A percentile compares a stretch with the other conserved stretches of the same genome.
These are phyloP conservation scores for Stenoptilia bipunctidactyla DNA, from an alignment of 2,888 invertebrate species.

Conservation along the genomic window DNA sequence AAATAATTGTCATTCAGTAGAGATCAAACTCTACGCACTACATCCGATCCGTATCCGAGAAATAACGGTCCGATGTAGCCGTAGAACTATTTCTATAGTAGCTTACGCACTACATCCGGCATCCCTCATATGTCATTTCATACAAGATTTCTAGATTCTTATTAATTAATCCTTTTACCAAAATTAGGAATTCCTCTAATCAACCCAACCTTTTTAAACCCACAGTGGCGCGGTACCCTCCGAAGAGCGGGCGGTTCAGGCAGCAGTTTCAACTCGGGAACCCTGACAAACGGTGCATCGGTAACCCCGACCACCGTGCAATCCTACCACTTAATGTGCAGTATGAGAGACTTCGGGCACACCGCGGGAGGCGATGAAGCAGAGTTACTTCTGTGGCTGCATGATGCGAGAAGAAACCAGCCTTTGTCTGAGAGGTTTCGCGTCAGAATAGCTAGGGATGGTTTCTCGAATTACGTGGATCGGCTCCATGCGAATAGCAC, in stretches of 20 bases:
- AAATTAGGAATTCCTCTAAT: too few relatives aligned
- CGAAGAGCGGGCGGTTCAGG: conserved; percentile 58
- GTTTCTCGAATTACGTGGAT: conserved; percentile 90
- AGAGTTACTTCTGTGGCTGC: conserved; percentile 88
- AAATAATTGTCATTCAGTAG: too few relatives aligned
- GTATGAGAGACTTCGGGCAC: conserved; percentile 77
- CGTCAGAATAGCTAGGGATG: conserved; percentile 89
- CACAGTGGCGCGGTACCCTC: conserved; percentile 63
- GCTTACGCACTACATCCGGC: too few relatives aligned
- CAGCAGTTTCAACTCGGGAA: conserved; percentile 58
- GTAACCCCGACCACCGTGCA: conserved; percentile 35
- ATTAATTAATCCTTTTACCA: too few relatives aligned
- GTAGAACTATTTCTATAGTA: too few relatives aligned
- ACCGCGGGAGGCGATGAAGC: conserved; percentile 91
- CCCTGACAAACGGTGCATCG: conserved; percentile 38
- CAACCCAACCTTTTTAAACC: too few relatives aligned
- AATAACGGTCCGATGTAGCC: too few relatives aligned
- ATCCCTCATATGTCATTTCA: too few relatives aligned
- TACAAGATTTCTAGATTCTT: too few relatives aligned
- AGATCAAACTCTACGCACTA: too few relatives aligned
- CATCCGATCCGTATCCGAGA: too few relatives aligned
- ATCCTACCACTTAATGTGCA: conserved; percentile 80
- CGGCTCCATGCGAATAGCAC: conserved; percentile 90
- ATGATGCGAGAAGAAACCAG: conserved; percentile 82
- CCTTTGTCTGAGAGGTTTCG: conserved; percentile 91